Percentiles rank a stretch among this genome's conserved stretches.
These are phyloP conservation scores for Hafferia zeledoni DNA, from an alignment of 2,797 vertebrate genomes.

Conservation along the genomic window DNA sequence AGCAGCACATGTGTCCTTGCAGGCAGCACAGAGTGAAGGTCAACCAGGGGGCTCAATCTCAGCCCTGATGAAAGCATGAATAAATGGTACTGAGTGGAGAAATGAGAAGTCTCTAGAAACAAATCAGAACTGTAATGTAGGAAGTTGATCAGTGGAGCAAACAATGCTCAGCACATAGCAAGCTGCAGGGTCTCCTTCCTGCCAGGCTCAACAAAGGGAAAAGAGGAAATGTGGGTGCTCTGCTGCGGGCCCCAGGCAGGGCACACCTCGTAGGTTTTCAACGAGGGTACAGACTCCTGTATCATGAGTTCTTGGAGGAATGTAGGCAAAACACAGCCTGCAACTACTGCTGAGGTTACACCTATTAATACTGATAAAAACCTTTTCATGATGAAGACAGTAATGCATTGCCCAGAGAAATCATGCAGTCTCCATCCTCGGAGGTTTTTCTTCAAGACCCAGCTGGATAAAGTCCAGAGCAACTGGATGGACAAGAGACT, in stretches of 20 bases:
- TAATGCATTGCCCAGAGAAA: neutral
- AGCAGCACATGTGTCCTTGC: rapidly evolving
- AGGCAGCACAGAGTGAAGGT: neutral
- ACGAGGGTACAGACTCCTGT: neutral
- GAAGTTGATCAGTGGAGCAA: neutral
- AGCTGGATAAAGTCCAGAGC: neutral
- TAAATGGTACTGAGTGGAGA: neutral
- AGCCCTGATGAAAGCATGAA: neutral
- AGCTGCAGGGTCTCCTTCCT: neutral
- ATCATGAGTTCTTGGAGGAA: neutral
- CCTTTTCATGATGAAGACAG: neutral
- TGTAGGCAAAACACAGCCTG: neutral
- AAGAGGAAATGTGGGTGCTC: neutral
- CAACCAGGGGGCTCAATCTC: neutral
- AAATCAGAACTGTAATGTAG: neutral
- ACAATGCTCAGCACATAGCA: neutral
- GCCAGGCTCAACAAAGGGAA: neutral
- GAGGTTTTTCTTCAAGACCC: neutral
- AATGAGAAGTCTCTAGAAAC: neutral
- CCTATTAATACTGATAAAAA: neutral
- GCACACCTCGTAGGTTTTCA: neutral
- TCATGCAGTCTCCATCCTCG: rapidly evolving
- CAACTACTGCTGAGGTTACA: neutral
- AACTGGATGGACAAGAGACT: neutral
- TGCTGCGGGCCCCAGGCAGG: rapidly evolving